Conservation (phyloP, 2,888 invertebrate genomes). For the Caenorhabditis sinica region DNA sequence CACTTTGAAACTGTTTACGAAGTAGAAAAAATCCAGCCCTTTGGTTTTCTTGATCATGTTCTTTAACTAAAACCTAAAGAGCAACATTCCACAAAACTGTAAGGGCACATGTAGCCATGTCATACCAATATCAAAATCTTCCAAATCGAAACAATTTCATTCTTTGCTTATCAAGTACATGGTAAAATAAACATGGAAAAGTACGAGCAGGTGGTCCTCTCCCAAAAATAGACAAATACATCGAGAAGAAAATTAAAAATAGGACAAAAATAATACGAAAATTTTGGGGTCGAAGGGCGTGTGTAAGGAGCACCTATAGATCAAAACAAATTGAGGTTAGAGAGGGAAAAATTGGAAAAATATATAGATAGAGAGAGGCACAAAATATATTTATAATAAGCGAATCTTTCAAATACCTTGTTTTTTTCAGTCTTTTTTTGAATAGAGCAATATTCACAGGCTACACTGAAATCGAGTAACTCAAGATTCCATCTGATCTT, state of each 20-base stretch:
- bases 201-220: conserved; percentile 34
- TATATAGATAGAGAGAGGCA: background rate
- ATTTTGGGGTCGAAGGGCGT: background rate
- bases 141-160: conserved; percentile 20
- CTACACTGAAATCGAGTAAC: background rate
- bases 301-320: conserved; percentile 54
- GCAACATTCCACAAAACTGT: background rate
- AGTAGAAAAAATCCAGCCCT: no score
- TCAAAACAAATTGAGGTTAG: conserved; percentile 33
- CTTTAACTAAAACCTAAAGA: background rate
- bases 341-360: conserved; percentile 11
- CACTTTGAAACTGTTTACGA: no score
- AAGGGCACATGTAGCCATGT: conserved; percentile 3
- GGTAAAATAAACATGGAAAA: conserved; percentile 29
- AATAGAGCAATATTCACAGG: conserved; percentile 2
- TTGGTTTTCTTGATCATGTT: no score
- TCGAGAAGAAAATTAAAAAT: background rate
- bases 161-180: conserved; percentile 43
- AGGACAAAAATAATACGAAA: background rate
- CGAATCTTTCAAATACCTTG: conserved; percentile 45
- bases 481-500: conserved; percentile 53
- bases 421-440: conserved; percentile 11
- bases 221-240: conserved; percentile 42
- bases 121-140: background rate
- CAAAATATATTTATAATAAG: conserved; percentile 16